Evolutionary conservation across 1,140 invertebrate species (phyloP).

Genomic region (Trigoniulus corallinus): DNA sequence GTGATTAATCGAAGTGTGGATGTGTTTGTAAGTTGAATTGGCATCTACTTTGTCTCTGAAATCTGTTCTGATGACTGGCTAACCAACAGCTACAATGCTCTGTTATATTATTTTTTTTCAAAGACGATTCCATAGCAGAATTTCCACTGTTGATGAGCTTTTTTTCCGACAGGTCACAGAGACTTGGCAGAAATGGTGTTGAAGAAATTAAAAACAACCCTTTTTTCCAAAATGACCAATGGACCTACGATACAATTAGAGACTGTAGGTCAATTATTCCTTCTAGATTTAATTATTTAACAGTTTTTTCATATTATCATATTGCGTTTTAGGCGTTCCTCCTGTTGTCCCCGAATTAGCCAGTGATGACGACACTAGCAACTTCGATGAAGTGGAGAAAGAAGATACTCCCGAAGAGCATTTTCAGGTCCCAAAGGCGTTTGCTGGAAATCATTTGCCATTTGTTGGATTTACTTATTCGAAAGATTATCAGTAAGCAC

Average conservation of each 20-base stretch:
- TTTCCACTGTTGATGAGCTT: too few species aligned
- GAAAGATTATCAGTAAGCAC: conserved; percentile 56
- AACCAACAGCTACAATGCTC: too few species aligned
- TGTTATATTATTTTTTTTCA: conserved; percentile 7
- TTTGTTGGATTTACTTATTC: conserved; percentile 98
- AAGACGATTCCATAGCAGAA: too few species aligned
- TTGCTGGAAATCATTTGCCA: conserved; percentile 94
- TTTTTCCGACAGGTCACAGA: conserved; percentile 55
- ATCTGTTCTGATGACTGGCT: too few species aligned
- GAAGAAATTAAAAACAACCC: conserved; percentile 87
- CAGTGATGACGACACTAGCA: conserved; percentile 93
- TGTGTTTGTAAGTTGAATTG: too few species aligned
- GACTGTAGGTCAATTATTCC: conserved; percentile 39
- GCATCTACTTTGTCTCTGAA: too few species aligned
- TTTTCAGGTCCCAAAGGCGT: conserved; percentile 90
- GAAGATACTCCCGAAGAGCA: conserved; percentile 73
- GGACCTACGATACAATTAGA: conserved; percentile 91
- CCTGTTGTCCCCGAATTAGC: conserved; percentile 89
- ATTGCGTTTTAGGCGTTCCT: conserved; percentile 46
- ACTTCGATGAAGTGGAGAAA: conserved; percentile 96
- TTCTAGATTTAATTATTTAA: not conserved
- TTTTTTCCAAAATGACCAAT: conserved; percentile 93
- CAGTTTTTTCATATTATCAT: too few species aligned
- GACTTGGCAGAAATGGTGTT: conserved; percentile 83
- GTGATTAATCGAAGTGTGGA: not conserved